Evolutionary conservation across 2,888 invertebrate genomes (phyloP), one percentile per base, ranked within the genome.

Genomic region (Peribatodes rhomboidaria): DNA sequence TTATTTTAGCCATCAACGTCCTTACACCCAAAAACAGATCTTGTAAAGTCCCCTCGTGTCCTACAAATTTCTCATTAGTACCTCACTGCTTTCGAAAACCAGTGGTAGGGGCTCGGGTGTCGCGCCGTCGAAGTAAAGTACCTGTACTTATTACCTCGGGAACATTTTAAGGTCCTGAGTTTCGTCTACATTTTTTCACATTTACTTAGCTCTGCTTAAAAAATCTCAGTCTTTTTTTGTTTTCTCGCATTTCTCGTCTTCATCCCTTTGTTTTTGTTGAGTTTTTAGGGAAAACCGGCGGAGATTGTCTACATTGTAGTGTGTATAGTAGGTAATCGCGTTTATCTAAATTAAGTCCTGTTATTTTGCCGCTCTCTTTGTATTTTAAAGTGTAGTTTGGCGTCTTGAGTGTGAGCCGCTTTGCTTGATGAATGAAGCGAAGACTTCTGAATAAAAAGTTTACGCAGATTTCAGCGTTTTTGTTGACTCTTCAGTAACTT

Each of bases 141-240:
- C 79, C 80, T 76, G 75, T 80, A 78, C 79, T 82, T 81, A 82
- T 79, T 82, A 83, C 76, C 74, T 72, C 63, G 66, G 69, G 67
- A 75, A 73, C 75, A 81, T 80, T 82, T 81, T 78, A 80, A 77
- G 74, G 71, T 64, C 71, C 68, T 60, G 78, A 75, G 68, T 79
- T 75, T 75, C 71, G 67, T 78, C 74, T 74, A 76, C 79, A 76
- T 81, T 82, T 82, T 82, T 75, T 74, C 70, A 70, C 72, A 75
- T 65, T 75, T 77, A 76, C 79, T 79, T 75, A 77, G 77, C 74
- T 68, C 77, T 83, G 75, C 79, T 81, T 76, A 76, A 79, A 81
- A 80, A 81, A 80, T 74, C 79, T 68, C 75, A 71, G 75, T 71
- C n/a, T 9, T 69, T 76, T 78, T 77, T 77, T 72, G 69, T 70